These are phyloP conservation scores for Ameiurus melas DNA, from an alignment of 2,113 vertebrate genomes.

Conservation along the genomic window DNA sequence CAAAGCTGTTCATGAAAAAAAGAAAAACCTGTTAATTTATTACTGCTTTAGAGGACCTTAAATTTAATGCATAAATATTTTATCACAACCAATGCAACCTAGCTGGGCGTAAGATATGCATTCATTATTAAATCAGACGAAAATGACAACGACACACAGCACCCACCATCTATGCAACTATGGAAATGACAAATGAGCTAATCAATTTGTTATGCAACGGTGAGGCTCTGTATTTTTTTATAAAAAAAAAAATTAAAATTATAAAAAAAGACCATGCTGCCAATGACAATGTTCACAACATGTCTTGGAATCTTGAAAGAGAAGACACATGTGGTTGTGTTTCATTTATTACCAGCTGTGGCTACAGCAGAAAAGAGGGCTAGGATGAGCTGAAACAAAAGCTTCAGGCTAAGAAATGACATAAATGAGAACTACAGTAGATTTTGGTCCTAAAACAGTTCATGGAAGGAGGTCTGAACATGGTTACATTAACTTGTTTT, in stretches of 20 bases:
- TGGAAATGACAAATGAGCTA: conserved; percentile 35
- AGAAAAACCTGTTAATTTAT: conserved; percentile 54
- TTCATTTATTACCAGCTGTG: conserved; percentile 23
- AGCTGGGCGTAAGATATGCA: conserved; percentile 38
- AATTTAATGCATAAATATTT: conserved; percentile 62
- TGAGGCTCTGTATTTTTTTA: conserved; percentile 6
- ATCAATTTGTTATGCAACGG: conserved; percentile 36
- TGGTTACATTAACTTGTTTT: conserved; percentile 56
- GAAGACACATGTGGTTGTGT: conserved; percentile 27
- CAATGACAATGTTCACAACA: not conserved
- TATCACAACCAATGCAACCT: conserved; percentile 49
- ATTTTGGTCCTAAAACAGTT: conserved; percentile 44
- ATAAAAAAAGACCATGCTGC: not conserved
- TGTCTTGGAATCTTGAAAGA: not conserved
- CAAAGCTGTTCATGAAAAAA: conserved; percentile 53
- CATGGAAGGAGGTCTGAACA: conserved; percentile 39
- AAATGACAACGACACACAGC: conserved; percentile 38
- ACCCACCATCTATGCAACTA: conserved; percentile 17
- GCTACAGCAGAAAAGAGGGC: not conserved
- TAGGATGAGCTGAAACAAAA: conserved; percentile 36
- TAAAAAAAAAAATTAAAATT: not conserved
- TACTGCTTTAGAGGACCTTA: conserved; percentile 42
- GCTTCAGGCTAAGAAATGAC: conserved; percentile 38
- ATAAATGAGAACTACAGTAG: conserved; percentile 36
- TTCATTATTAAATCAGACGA: conserved; percentile 48